phyloP scores from a whole-genome alignment of 2,797 vertebrate species.

The Halcyon smyrnensis region DNA sequence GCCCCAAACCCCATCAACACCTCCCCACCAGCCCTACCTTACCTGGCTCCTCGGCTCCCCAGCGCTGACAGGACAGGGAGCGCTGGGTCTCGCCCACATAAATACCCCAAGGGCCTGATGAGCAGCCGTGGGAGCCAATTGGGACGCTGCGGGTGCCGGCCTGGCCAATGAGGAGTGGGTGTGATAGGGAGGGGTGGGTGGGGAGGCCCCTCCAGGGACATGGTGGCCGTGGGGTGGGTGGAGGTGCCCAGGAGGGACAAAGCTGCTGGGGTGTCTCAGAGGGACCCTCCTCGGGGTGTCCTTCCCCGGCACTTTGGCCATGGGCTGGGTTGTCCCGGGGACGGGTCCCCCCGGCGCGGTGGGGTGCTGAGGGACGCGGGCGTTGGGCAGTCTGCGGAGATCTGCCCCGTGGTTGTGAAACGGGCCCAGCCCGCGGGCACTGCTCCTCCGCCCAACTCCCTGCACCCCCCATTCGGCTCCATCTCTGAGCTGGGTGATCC shows the following conservation, averaged over 20 bases:
- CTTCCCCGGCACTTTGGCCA: fast-evolving
- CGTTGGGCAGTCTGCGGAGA: background rate
- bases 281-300: background rate
- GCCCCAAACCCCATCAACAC: fast-evolving
- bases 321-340: too few relatives aligned
- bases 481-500: background rate
- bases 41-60: background rate
- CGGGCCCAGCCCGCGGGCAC: background rate
- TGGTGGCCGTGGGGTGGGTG: fast-evolving
- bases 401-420: too few relatives aligned
- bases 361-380: background rate
- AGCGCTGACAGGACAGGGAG: background rate
- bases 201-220: background rate
- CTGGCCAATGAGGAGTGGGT: background rate
- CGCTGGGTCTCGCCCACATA: fast-evolving
- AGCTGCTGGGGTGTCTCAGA: fast-evolving
- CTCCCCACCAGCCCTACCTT: background rate
- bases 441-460: background rate
- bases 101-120: background rate
- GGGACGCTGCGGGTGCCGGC: fast-evolving
- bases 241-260: fast-evolving
- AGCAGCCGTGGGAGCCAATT: background rate
- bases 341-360: background rate
- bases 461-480: fast-evolving
- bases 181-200: background rate